phyloP scores from a whole-genome alignment of 1,140 invertebrate species.

The Drosophila nannoptera region DNA sequence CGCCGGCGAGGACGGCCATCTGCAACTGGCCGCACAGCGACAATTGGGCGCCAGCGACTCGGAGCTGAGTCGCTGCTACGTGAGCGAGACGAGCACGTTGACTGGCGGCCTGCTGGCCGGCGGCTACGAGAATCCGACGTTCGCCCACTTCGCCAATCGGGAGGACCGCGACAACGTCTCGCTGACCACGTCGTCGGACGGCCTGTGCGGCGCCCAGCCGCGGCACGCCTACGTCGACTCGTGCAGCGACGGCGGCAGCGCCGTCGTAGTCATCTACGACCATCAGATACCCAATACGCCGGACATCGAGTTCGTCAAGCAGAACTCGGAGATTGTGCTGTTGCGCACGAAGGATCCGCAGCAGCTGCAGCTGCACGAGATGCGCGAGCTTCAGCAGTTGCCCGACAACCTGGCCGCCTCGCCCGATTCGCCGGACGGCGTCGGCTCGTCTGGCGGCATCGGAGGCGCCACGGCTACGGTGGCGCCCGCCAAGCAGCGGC shows the following conservation, averaged over 20 bases:
- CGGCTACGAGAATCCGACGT: slow-evolving; percentile 78
- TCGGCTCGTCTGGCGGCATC: slow-evolving; percentile 27
- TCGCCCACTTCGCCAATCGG: slow-evolving; percentile 68
- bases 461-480: slow-evolving; percentile 60
- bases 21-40: slow-evolving; percentile 17
- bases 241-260: slow-evolving; percentile 64
- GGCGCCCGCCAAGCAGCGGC: slow-evolving; percentile 76
- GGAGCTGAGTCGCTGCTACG: slow-evolving; percentile 76
- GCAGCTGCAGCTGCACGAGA: slow-evolving; percentile 64
- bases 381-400: slow-evolving; percentile 73
- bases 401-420: slow-evolving; percentile 59
- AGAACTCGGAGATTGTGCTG: slow-evolving; percentile 78
- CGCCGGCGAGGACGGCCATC: slow-evolving; percentile 24
- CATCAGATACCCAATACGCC: slow-evolving; percentile 76
- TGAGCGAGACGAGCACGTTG: slow-evolving; percentile 77
- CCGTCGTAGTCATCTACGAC: slow-evolving; percentile 75
- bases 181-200: slow-evolving; percentile 51
- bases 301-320: slow-evolving; percentile 77
- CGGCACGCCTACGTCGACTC: slow-evolving; percentile 65
- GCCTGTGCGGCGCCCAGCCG: slow-evolving; percentile 49
- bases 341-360: slow-evolving; percentile 74
- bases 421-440: slow-evolving; percentile 56
- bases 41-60: slow-evolving; percentile 68
- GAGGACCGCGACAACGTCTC: slow-evolving; percentile 61
- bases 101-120: slow-evolving; percentile 57